A percentile compares a stretch with the other conserved stretches of the same genome.
These are phyloP conservation scores for Drosophila kanekoi DNA, from an alignment of 2,888 invertebrate genomes.

Conservation along the genomic window DNA sequence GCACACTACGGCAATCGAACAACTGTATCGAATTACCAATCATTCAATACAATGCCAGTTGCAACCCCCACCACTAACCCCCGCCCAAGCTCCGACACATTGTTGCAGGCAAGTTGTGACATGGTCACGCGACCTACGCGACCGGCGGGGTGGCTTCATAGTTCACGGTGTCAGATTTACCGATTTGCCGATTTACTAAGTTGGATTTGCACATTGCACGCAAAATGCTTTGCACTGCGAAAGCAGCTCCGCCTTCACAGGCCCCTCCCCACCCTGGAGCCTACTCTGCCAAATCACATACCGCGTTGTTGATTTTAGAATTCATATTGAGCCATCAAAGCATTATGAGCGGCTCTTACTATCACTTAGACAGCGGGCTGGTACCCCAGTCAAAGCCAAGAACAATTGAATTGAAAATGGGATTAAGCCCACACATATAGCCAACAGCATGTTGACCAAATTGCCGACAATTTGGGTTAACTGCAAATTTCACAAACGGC, in stretches of 20 bases:
- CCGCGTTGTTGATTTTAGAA: slow-evolving; percentile 46
- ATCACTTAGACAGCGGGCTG: slow-evolving; percentile 63
- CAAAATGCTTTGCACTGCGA: slow-evolving; percentile 16
- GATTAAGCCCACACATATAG: slow-evolving; percentile 44
- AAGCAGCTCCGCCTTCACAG: slow-evolving; percentile 1
- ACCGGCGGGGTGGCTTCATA: slow-evolving; percentile 38
- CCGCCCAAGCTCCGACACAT: slow-evolving; percentile 13
- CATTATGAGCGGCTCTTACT: slow-evolving; percentile 63
- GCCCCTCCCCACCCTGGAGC: background rate
- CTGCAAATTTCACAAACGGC: slow-evolving; percentile 72
- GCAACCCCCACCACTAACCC: slow-evolving; percentile 1
- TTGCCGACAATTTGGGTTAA: slow-evolving; percentile 80
- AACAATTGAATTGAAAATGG: slow-evolving; percentile 74
- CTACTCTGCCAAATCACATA: background rate
- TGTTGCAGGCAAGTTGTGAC: slow-evolving; percentile 58
- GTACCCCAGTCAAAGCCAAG: slow-evolving; percentile 26
- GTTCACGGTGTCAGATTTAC: slow-evolving; percentile 61
- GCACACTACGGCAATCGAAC: slow-evolving; percentile 62
- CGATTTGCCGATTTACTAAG: slow-evolving; percentile 41
- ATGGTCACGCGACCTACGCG: slow-evolving; percentile 61
- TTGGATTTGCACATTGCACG: slow-evolving; percentile 45
- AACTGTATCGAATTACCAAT: slow-evolving; percentile 82
- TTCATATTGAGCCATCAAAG: slow-evolving; percentile 67
- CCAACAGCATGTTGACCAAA: slow-evolving; percentile 74
- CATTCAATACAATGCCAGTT: slow-evolving; percentile 67